Evolutionary conservation across 2,888 invertebrate species (phyloP).

Genomic region (Leptopilina drosophilae): DNA sequence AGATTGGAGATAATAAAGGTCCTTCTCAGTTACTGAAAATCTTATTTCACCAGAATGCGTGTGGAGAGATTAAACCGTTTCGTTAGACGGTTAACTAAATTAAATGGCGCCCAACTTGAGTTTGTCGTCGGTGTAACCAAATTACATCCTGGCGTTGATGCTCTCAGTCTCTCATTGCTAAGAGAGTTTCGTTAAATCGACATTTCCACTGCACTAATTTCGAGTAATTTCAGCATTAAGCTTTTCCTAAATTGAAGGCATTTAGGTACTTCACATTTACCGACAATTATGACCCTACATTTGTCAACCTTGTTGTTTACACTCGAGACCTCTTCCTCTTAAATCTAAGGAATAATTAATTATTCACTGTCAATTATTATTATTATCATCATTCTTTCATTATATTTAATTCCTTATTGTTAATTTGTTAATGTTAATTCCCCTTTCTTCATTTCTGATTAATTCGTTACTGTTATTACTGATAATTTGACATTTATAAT

Average conservation of each 20-base stretch:
- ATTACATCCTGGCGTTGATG: slow-evolving; percentile 36
- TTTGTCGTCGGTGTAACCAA: slow-evolving; percentile 38
- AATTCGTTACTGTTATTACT: no score
- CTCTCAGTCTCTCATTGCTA: slow-evolving; percentile 31
- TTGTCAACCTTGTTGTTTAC: not conserved
- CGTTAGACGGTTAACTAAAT: slow-evolving; percentile 38
- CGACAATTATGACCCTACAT: not conserved
- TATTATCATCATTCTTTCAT: no score
- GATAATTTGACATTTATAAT: no score
- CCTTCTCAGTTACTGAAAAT: not conserved
- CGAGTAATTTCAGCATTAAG: slow-evolving; percentile 3
- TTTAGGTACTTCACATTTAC: slow-evolving; percentile 7
- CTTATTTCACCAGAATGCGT: not conserved
- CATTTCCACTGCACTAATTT: slow-evolving; percentile 31
- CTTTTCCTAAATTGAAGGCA: slow-evolving; percentile 17
- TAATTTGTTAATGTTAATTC: no score
- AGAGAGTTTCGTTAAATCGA: slow-evolving; percentile 35
- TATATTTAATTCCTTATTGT: no score
- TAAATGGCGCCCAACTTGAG: slow-evolving; percentile 28
- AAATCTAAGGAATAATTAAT: no score
- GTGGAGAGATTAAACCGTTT: slow-evolving; percentile 28
- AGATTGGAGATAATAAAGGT: not conserved
- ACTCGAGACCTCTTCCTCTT: no score
- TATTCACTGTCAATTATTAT: no score
- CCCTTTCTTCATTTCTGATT: no score